Evolutionary conservation across 2,113 vertebrate species (phyloP).

Genomic region (Leptodactylus fuscus): DNA sequence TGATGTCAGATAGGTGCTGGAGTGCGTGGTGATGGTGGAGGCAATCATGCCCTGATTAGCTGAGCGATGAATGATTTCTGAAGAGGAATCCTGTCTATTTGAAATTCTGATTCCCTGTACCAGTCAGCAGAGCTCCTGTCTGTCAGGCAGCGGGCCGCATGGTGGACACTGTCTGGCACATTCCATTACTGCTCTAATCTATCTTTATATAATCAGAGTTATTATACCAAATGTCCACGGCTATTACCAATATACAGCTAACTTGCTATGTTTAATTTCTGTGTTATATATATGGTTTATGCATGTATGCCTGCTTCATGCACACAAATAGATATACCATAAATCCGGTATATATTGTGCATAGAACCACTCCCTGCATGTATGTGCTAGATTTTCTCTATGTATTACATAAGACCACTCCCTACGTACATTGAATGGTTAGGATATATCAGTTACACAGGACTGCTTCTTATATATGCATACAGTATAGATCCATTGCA

Average conservation of each 20-base stretch:
- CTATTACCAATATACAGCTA: too few relatives aligned
- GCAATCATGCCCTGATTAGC: conserved; percentile 53
- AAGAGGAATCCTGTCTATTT: conserved; percentile 43
- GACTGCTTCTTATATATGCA: background rate
- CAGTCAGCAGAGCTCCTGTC: conserved; percentile 25
- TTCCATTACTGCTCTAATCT: background rate
- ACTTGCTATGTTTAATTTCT: too few relatives aligned
- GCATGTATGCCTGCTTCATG: background rate
- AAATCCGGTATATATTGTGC: background rate
- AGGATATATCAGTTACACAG: background rate
- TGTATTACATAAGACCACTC: background rate
- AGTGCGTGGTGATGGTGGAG: background rate
- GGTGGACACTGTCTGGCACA: background rate
- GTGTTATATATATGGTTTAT: background rate
- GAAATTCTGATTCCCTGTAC: conserved; percentile 47
- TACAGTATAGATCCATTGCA: too few relatives aligned
- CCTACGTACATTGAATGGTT: background rate
- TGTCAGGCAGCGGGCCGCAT: background rate
- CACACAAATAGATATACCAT: background rate
- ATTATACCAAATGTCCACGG: background rate
- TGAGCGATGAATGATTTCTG: conserved; percentile 31
- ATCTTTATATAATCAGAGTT: background rate
- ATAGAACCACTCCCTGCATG: background rate
- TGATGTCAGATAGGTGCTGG: background rate
- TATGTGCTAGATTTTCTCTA: background rate